Base-by-base conservation (phyloP, 2,888 invertebrate genomes). In the Leuctra nigra region DNA sequence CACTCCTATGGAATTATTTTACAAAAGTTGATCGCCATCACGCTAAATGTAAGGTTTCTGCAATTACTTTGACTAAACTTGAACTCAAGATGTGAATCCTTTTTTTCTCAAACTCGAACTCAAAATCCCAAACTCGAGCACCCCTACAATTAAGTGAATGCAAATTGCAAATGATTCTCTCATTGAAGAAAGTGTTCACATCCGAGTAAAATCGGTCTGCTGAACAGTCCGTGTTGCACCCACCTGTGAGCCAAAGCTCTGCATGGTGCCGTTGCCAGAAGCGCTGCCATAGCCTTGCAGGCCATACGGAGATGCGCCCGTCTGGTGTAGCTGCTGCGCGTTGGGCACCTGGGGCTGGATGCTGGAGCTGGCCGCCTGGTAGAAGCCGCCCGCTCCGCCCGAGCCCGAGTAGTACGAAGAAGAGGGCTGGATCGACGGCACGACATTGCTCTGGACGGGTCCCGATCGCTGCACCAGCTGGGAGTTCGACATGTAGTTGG, bases 401-500 rank as follows among this genome's bases (percentile, higher is more conserved):
- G 75, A 73, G 66, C 74, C 74, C 47, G 77, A 76, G 68, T 77
- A 78, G 64, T 71, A 77, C 1, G 77, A 76, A 2, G 77, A 75
- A 0, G 76, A 75, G 1, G 75, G 72, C 64, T 75, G 77, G 50
- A 75, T 69, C 23, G 72, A 68, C 14, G 75, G 74, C 35, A 76
- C 74, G 16, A 71, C 75, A 65, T 69, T 76, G 68, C 13, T 74
- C 70, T 53, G 74, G 69, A 64, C 69, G 70, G 78, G 76, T 41
- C 76, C 76, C 24, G 76, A 79, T 66, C 83, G 76, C 61, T 81
- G 81, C 55, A 84, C 77, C 61, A 84, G 75, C 58, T 80, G 82
- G 1, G 82, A 81, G 60, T 78, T 79, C 48, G 80, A 75, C 67
- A 84, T 72, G 70, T 82, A 84, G 65, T 74, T 73, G 41, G 75